Percentiles rank a stretch among this genome's conserved stretches.
These are phyloP conservation scores for Mionectes macconnelli DNA, from an alignment of 2,113 vertebrate genomes.

Conservation along the genomic window DNA sequence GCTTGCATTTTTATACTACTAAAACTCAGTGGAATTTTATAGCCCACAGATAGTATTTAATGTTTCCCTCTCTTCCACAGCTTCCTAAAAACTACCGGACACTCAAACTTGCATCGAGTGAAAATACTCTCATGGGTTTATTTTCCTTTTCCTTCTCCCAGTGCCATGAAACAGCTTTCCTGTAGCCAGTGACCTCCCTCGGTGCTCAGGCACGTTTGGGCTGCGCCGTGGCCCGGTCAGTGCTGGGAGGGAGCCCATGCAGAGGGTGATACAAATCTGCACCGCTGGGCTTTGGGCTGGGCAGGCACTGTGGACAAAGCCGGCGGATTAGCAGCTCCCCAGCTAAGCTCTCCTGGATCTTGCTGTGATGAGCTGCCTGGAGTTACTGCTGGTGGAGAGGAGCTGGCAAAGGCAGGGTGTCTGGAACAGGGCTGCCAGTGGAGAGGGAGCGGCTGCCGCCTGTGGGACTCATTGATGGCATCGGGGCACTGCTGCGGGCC, in stretches of 20 bases:
- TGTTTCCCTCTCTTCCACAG: background rate
- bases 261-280: background rate
- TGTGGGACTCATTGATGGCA: background rate
- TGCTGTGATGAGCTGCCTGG: background rate
- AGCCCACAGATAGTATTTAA: slow-evolving; percentile 13
- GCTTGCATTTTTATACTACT: background rate
- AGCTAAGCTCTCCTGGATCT: background rate
- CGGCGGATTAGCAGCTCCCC: background rate
- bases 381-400: background rate
- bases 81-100: background rate
- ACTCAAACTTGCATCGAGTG: background rate
- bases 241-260: background rate
- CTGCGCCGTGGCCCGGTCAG: background rate
- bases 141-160: background rate
- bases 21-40: slow-evolving; percentile 13
- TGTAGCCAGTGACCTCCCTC: background rate
- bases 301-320: background rate
- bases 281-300: background rate
- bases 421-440: background rate
- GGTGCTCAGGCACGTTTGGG: background rate
- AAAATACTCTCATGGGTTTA: background rate
- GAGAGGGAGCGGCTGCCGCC: background rate
- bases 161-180: background rate
- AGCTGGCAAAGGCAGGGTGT: background rate
- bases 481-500: background rate